Evolutionary conservation across 2,888 invertebrate species (phyloP).

Genomic region (Amblyteles armatorius): DNA sequence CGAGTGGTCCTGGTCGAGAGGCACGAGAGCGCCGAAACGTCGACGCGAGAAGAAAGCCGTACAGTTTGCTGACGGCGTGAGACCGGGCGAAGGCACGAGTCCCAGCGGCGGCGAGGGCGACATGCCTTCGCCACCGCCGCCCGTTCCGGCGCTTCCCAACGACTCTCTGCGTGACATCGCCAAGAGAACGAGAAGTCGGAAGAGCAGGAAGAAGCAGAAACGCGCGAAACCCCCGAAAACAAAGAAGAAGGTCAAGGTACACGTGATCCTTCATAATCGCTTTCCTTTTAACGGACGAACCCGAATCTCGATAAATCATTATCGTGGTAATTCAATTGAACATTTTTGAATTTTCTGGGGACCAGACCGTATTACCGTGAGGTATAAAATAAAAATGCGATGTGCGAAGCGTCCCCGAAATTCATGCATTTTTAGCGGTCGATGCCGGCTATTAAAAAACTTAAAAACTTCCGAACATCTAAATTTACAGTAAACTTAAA

Average conservation of each 20-base stretch:
- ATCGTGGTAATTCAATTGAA: too few relatives aligned
- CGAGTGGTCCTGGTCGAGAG: slow-evolving; percentile 64
- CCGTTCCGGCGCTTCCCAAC: slow-evolving; percentile 74
- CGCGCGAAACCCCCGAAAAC: slow-evolving; percentile 85
- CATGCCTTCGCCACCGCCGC: slow-evolving; percentile 87
- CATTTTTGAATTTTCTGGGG: too few relatives aligned
- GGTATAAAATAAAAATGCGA: too few relatives aligned
- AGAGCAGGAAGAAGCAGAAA: slow-evolving; percentile 86
- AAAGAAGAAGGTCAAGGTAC: slow-evolving; percentile 86
- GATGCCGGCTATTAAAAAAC: too few relatives aligned
- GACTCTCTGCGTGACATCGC: slow-evolving; percentile 74
- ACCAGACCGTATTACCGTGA: too few relatives aligned
- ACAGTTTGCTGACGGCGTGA: slow-evolving; percentile 88
- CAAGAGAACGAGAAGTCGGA: slow-evolving; percentile 79
- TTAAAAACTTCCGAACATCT: too few relatives aligned
- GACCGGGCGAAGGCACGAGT: slow-evolving; percentile 87
- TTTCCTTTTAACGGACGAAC: background rate
- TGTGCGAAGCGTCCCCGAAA: too few relatives aligned
- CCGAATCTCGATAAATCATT: background rate
- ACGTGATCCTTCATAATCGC: background rate
- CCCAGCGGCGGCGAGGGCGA: slow-evolving; percentile 87
- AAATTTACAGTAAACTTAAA: too few relatives aligned
- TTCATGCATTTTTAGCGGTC: too few relatives aligned
- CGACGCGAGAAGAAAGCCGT: slow-evolving; percentile 84
- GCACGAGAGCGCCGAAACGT: slow-evolving; percentile 54